These are phyloP conservation scores for Cinclus mexicanus DNA, from an alignment of 2,113 vertebrate genomes.

Conservation along the genomic window DNA sequence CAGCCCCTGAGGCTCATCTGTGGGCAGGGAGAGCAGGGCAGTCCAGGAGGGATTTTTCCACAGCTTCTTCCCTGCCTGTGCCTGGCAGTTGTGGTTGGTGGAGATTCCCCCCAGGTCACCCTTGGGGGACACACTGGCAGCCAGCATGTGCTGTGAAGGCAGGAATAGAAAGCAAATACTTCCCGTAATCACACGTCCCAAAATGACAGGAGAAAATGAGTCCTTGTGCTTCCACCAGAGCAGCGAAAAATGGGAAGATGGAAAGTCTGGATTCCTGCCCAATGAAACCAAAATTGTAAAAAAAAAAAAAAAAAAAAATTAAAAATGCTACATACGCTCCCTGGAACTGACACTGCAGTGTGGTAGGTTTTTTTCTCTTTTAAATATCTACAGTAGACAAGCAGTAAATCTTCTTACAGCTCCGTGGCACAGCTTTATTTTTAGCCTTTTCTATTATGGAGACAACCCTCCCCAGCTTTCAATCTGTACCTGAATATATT, in stretches of 20 bases:
- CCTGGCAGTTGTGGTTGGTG: not conserved
- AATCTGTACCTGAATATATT: constrained; percentile 39
- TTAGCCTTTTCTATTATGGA: constrained; percentile 42
- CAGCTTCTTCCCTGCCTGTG: not conserved
- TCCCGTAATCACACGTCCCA: constrained; percentile 40
- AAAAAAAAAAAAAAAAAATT: not conserved
- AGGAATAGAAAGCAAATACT: constrained; percentile 57
- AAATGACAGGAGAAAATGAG: constrained; percentile 42
- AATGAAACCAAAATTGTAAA: constrained; percentile 19
- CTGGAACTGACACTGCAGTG: constrained; percentile 14
- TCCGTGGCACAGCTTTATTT: constrained; percentile 27
- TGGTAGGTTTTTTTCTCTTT: constrained; percentile 11
- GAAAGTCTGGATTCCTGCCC: constrained; percentile 51
- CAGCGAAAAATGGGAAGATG: not conserved
- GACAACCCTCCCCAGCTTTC: constrained; percentile 28
- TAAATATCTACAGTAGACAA: constrained; percentile 37
- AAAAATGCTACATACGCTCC: not conserved
- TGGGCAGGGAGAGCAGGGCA: not conserved
- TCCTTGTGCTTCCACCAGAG: constrained; percentile 34
- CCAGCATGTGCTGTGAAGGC: constrained; percentile 21
- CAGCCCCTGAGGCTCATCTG: not conserved
- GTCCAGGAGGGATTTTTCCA: not conserved
- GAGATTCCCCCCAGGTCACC: constrained; percentile 36
- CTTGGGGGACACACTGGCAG: constrained; percentile 46
- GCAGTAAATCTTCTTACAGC: constrained; percentile 51